Conservation (phyloP, 2,797 vertebrate genomes). For the Neomorphus geoffroyi region DNA sequence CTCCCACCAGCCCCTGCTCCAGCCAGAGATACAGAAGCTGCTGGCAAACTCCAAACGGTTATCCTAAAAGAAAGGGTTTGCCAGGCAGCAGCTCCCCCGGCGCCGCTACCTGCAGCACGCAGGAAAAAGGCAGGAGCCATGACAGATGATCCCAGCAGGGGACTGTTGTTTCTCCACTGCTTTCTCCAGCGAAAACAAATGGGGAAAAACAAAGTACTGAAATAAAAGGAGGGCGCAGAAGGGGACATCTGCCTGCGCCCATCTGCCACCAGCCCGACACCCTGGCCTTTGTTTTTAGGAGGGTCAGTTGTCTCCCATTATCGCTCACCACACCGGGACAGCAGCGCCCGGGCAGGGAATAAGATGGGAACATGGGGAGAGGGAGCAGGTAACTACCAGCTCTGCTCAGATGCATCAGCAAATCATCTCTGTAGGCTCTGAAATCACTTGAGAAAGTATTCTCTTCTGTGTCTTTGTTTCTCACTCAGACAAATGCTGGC, state of each 20-base stretch:
- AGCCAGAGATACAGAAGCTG: neutral
- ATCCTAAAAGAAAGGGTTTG: neutral
- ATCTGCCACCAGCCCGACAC: conserved; percentile 39
- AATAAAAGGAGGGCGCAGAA: conserved; percentile 9
- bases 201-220: neutral
- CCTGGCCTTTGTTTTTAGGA: neutral
- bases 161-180: conserved; percentile 6
- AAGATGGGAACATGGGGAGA: neutral
- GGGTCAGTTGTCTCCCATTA: conserved; percentile 30
- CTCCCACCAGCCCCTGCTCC: neutral
- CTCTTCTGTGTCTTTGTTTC: conserved; percentile 32
- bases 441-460: neutral
- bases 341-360: neutral
- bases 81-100: neutral
- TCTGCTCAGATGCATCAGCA: neutral
- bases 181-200: conserved; percentile 20
- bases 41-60: neutral
- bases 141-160: conserved; percentile 63
- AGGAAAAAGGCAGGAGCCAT: conserved; percentile 34
- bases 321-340: conserved; percentile 31
- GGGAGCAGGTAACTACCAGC: conserved; percentile 23
- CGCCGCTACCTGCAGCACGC: conserved; percentile 23
- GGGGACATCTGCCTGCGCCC: conserved; percentile 56
- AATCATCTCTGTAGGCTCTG: neutral
- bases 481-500: neutral